phyloP scores from a whole-genome alignment of 2,888 invertebrate genomes.

The Amphipoea lucens region DNA sequence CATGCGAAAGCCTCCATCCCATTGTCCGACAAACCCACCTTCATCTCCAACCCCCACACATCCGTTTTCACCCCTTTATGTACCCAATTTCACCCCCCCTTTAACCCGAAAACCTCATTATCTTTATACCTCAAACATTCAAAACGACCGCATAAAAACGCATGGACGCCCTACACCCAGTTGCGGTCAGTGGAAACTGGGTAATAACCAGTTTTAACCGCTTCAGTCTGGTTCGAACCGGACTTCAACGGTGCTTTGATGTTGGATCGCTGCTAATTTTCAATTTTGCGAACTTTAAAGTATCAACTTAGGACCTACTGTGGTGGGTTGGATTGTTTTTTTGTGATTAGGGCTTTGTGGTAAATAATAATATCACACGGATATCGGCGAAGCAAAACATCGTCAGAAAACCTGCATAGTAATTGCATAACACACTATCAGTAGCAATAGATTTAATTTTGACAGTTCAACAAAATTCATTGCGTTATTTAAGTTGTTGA shows the following conservation, averaged over 20 bases:
- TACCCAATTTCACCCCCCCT: conserved; percentile 54
- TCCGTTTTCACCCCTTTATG: conserved; percentile 59
- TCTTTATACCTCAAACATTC: conserved; percentile 65
- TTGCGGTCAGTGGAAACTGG: conserved; percentile 73
- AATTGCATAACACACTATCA: too few relatives aligned
- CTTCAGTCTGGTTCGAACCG: conserved; percentile 65
- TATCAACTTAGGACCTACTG: conserved; percentile 50
- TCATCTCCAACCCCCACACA: conserved; percentile 25
- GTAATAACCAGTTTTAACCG: conserved; percentile 73
- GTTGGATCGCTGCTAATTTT: conserved; percentile 67
- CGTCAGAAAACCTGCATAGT: too few relatives aligned
- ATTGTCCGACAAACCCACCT: conserved; percentile 9
- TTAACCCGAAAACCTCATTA: conserved; percentile 58
- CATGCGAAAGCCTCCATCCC: conserved; percentile 26
- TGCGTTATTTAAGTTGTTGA: too few relatives aligned
- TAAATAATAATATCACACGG: not conserved
- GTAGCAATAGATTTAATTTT: too few relatives aligned
- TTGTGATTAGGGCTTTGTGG: not conserved
- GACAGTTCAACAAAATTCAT: too few relatives aligned
- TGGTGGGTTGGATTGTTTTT: conserved; percentile 36
- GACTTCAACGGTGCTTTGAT: conserved; percentile 74
- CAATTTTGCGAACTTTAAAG: conserved; percentile 69
- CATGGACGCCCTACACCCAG: conserved; percentile 67
- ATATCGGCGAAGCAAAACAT: too few relatives aligned
- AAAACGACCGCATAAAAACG: conserved; percentile 71